A percentile compares a stretch with the other conserved stretches of the same genome.
phyloP scores from a whole-genome alignment of 2,888 invertebrate species.

The Megamerina dolium region DNA sequence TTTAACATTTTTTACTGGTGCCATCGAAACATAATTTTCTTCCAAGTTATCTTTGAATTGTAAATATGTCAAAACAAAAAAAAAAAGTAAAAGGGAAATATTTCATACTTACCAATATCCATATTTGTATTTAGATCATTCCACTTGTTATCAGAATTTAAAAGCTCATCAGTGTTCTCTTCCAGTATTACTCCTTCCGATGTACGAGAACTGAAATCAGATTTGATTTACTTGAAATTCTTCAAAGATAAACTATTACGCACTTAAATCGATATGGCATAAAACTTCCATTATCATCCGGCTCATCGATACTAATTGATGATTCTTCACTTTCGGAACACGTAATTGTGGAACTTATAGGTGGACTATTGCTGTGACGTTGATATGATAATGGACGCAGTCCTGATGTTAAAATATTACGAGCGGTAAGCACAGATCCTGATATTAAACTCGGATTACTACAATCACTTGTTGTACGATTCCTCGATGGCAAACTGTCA shows the following conservation, averaged over 20 bases:
- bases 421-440: constrained; percentile 45
- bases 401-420: constrained; percentile 47
- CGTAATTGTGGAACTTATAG: constrained; percentile 54
- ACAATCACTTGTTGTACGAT: constrained; percentile 62
- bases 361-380: constrained; percentile 46
- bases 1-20: too few species aligned
- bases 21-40: constrained; percentile 30
- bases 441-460: constrained; percentile 39
- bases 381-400: constrained; percentile 50
- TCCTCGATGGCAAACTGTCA: constrained; percentile 71
- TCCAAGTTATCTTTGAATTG: constrained; percentile 23
- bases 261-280: constrained; percentile 39
- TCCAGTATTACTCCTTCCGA: constrained; percentile 55
- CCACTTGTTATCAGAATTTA: constrained; percentile 24
- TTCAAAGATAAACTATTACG: constrained; percentile 1
- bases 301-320: constrained; percentile 61
- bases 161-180: constrained; percentile 55
- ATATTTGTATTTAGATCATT: too few species aligned
- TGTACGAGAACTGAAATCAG: constrained; percentile 25
- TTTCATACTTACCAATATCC: too few species aligned
- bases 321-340: constrained; percentile 66
- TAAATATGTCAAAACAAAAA: too few species aligned
- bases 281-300: constrained; percentile 53
- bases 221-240: neutral
- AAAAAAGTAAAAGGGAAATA: too few species aligned